Conservation (phyloP, 2,888 invertebrate species). For the Buathra laborator region DNA sequence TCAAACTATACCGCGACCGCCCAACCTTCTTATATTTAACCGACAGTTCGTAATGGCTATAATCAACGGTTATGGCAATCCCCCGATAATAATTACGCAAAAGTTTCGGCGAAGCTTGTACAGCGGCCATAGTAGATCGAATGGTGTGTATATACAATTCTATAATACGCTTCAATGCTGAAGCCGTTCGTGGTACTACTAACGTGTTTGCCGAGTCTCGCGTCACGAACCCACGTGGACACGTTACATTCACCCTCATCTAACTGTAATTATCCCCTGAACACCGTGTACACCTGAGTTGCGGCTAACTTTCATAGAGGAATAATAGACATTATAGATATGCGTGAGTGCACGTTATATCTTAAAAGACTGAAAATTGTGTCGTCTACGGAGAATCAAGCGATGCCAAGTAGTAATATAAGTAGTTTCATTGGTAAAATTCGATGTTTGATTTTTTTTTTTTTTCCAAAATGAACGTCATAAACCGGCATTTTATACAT, state of each 20-base stretch:
- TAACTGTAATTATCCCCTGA: constrained; percentile 47
- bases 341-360: not conserved
- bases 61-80: constrained; percentile 84
- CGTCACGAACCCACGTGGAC: constrained; percentile 60
- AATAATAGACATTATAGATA: constrained; percentile 21
- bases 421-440: not conserved
- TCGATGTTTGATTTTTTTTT: too few relatives aligned
- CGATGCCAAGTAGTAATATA: not conserved
- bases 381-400: not conserved
- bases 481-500: too few relatives aligned
- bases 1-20: constrained; percentile 75
- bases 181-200: constrained; percentile 24
- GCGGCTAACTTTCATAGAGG: constrained; percentile 33
- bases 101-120: constrained; percentile 66
- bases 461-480: too few relatives aligned
- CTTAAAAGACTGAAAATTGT: not conserved
- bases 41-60: constrained; percentile 84
- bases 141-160: constrained; percentile 33
- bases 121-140: constrained; percentile 39
- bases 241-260: constrained; percentile 37
- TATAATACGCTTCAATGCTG: constrained; percentile 50
- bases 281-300: constrained; percentile 37
- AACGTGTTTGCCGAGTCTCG: constrained; percentile 35
- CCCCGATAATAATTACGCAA: constrained; percentile 83
- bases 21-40: constrained; percentile 79